Evolutionary conservation across 1,140 invertebrate genomes (phyloP).

Genomic region (Calycopis cecrops): DNA sequence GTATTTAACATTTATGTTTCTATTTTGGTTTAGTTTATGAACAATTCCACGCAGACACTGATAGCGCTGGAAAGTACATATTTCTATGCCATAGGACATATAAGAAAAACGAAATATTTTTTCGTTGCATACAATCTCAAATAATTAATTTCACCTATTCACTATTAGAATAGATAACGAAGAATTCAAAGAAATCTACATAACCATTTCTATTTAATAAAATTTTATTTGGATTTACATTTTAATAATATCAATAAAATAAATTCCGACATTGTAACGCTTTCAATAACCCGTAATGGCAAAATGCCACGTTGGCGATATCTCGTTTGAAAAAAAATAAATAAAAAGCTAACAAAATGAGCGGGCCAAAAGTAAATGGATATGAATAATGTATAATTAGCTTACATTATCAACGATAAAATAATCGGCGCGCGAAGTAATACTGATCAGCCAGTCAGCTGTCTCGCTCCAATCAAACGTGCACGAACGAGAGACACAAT

Average conservation of each 20-base stretch:
- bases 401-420: conserved; percentile 15
- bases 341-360: conserved; percentile 1
- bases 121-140: conserved; percentile 4
- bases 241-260: neutral
- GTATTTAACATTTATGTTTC: too few relatives aligned
- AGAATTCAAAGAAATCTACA: neutral
- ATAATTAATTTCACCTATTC: conserved; percentile 2
- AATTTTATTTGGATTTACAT: neutral
- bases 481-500: conserved; percentile 18
- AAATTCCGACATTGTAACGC: too few relatives aligned
- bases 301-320: neutral
- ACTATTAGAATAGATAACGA: conserved; percentile 5
- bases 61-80: too few relatives aligned
- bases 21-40: too few relatives aligned
- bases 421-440: conserved; percentile 44
- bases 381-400: conserved; percentile 12
- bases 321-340: neutral
- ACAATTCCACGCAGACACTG: too few relatives aligned
- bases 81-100: neutral
- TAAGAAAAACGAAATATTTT: neutral
- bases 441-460: conserved; percentile 33
- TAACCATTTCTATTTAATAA: conserved; percentile 7
- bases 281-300: neutral
- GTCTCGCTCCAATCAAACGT: conserved; percentile 12
- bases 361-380: conserved; percentile 5